A percentile compares a stretch with the other conserved stretches of the same genome.
phyloP scores from a whole-genome alignment of 2,888 invertebrate genomes.

The Aphodius granarius region DNA sequence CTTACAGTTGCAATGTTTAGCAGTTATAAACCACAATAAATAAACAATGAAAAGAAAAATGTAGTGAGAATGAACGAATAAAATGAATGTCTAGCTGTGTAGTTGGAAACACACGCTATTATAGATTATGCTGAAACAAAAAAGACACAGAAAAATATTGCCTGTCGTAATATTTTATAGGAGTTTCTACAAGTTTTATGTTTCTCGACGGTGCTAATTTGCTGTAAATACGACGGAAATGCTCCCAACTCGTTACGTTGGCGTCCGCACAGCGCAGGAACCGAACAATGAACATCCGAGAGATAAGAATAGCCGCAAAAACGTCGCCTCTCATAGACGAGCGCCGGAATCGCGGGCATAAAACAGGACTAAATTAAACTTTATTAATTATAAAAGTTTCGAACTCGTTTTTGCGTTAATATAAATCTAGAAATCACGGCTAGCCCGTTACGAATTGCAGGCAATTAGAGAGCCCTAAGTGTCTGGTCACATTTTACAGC shows the following conservation, averaged over 20 bases:
- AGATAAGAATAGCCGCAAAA: neutral
- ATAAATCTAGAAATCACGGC: conserved; percentile 12
- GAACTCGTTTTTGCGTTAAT: conserved; percentile 8
- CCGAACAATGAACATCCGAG: neutral
- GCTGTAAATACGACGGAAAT: neutral
- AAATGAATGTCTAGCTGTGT: no score
- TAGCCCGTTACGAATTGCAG: conserved; percentile 1
- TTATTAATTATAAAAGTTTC: conserved; percentile 12
- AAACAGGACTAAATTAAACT: conserved; percentile 9
- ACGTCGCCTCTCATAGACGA: neutral
- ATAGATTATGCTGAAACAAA: no score
- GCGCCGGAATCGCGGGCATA: neutral
- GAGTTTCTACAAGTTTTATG: neutral
- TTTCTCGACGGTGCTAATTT: neutral
- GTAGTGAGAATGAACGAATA: no score
- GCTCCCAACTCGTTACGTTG: neutral
- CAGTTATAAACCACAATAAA: no score
- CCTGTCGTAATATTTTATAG: no score
- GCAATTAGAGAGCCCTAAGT: conserved; percentile 4
- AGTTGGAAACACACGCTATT: no score
- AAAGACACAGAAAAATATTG: no score
- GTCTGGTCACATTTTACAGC: conserved; percentile 10
- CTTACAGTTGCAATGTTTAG: no score
- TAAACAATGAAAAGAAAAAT: no score
- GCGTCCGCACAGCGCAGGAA: neutral